A percentile compares a stretch with the other conserved stretches of the same genome.
Conservation (phyloP, 1,140 invertebrate genomes). For the Rhopalosiphum maidis region DNA sequence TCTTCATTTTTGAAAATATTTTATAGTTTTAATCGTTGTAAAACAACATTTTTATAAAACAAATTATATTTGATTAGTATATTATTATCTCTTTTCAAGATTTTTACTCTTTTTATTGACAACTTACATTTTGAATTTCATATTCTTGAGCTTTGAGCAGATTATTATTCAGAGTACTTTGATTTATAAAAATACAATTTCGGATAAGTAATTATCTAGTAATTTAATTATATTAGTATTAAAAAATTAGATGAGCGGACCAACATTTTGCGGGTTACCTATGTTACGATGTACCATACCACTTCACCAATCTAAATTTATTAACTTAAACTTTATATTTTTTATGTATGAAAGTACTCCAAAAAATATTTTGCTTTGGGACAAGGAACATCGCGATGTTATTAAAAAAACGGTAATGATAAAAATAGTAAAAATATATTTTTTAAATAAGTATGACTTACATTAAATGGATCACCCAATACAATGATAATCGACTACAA, state of each 20-base stretch:
- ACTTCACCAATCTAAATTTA: neutral
- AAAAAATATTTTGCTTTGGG: neutral
- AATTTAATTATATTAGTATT: neutral
- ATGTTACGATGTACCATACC: too few species aligned
- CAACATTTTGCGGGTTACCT: too few species aligned
- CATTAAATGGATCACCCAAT: too few species aligned
- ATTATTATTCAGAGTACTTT: neutral
- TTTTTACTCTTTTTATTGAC: neutral
- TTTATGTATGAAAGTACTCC: neutral
- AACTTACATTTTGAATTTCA: neutral
- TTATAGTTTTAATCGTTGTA: too few species aligned
- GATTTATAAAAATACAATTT: too few species aligned
- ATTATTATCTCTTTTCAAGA: neutral
- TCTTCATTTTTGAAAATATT: too few species aligned
- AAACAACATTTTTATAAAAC: neutral
- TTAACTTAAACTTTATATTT: neutral
- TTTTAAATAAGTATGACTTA: too few species aligned
- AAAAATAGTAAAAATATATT: neutral
- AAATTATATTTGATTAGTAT: neutral
- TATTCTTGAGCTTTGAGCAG: neutral
- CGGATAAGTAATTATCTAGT: neutral
- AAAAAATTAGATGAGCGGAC: neutral
- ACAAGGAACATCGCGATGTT: too few species aligned
- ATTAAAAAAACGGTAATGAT: too few species aligned
- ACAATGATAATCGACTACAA: neutral